Evolutionary conservation across 2,888 invertebrate species (phyloP).

Genomic region (Metopia argyrocephala): DNA sequence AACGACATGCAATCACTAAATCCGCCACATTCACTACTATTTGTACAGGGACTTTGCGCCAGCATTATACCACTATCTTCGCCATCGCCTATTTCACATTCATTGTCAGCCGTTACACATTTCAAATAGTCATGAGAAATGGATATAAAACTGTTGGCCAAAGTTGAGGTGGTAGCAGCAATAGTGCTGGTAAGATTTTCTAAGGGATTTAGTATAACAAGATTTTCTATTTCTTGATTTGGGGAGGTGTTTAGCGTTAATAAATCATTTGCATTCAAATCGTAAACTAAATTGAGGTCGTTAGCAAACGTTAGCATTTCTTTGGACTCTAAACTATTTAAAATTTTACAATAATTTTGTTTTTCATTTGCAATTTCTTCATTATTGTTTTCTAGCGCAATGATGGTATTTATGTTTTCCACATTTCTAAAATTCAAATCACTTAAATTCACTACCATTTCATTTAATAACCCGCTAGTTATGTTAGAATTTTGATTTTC

Average conservation of each 20-base stretch:
- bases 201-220: slow-evolving; percentile 37
- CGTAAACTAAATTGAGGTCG: slow-evolving; percentile 31
- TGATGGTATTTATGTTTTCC: slow-evolving; percentile 30
- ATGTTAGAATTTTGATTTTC: slow-evolving; percentile 55
- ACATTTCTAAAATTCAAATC: slow-evolving; percentile 30
- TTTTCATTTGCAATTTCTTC: slow-evolving; percentile 17
- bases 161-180: background rate
- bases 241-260: slow-evolving; percentile 24
- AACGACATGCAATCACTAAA: slow-evolving; percentile 54
- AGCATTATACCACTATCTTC: slow-evolving; percentile 56
- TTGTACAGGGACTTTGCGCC: slow-evolving; percentile 39
- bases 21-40: slow-evolving; percentile 27
- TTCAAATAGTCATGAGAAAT: slow-evolving; percentile 16
- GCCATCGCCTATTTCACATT: slow-evolving; percentile 53
- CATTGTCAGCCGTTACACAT: slow-evolving; percentile 39
- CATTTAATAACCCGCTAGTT: slow-evolving; percentile 16
- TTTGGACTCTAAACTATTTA: background rate
- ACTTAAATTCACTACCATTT: slow-evolving; percentile 35
- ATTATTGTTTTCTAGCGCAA: slow-evolving; percentile 3
- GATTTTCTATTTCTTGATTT: slow-evolving; percentile 47
- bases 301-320: slow-evolving; percentile 7
- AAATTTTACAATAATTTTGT: slow-evolving; percentile 27
- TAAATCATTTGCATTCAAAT: slow-evolving; percentile 26
- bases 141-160: slow-evolving; percentile 7
- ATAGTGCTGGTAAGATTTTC: slow-evolving; percentile 19